Base-by-base conservation (phyloP, 2,113 vertebrate species). In the Pogonocichla stellata region DNA sequence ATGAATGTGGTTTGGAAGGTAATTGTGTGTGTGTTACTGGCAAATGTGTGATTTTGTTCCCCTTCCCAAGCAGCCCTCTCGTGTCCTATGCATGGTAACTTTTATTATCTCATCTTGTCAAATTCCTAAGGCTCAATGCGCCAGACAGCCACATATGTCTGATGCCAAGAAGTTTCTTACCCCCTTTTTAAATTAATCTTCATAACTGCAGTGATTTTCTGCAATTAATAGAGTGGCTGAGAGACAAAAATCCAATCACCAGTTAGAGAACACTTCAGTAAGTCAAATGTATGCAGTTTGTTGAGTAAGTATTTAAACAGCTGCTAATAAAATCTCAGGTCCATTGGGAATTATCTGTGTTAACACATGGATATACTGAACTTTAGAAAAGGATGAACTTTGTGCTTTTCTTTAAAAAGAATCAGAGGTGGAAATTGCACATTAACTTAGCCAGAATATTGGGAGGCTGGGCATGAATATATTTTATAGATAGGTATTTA, bases 381-480 rank as follows among this genome's bases (percentile, higher is more conserved):
- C 71, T 95, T 83, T 66, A 80, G 50, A 48, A 70, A 73, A 80
- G 75, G 23, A 86, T 74, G 38, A 80, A 78, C 29, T 86, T 86
- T 4, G 3, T 40, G 25, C 26, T 73, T 80, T 33, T n/a, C 29
- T 60, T 67, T 26, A 58, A 58, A 38, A 77, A 74, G 56, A 92
- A 43, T 10, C 6, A 7, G 20, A 57, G 15, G 7, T 50, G 12
- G 29, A 88, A 86, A 62, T 38, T 42, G 33, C 18, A 4, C 73
- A 51, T 60, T 54, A 80, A 22, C 36, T 73, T 70, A 70, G 14
- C 9, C 36, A 56, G 36, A 50, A 7, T 57, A 28, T 2, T 72
- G 18, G 10, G 36, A 61, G 3, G 1, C 9, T 73, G 31, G 10
- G 4, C 14, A 56, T 71, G 26, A 64, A 42, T 40, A 11, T 74